Percentiles rank a stretch among this genome's conserved stretches.
Evolutionary conservation across 2,888 invertebrate species (phyloP).

Genomic region (Troides oblongomaculatus): DNA sequence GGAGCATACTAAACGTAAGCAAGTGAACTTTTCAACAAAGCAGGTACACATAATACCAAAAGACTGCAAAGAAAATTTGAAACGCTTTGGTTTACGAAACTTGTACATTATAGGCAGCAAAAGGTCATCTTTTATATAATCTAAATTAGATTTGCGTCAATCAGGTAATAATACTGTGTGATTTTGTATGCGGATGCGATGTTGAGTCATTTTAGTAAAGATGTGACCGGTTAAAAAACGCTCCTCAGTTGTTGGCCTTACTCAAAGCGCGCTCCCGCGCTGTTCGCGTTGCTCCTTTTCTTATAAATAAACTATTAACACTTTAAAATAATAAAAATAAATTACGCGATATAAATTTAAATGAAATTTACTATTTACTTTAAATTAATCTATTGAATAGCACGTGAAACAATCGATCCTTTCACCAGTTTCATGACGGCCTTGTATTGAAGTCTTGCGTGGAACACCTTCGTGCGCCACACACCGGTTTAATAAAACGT

Average conservation of each 20-base stretch:
- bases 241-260: constrained; percentile 17
- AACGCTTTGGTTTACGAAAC: no score
- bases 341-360: background rate
- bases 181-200: constrained; percentile 10
- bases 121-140: background rate
- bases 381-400: constrained; percentile 1
- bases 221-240: constrained; percentile 21
- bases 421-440: constrained; percentile 20
- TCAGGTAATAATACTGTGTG: background rate
- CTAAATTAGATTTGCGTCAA: background rate
- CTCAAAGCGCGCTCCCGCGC: constrained; percentile 10
- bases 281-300: background rate
- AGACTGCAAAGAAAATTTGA: no score
- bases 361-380: background rate
- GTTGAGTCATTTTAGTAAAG: constrained; percentile 15
- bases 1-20: no score
- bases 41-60: no score
- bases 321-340: background rate
- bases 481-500: constrained; percentile 15
- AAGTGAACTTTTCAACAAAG: no score
- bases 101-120: no score
- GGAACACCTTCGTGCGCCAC: constrained; percentile 6
- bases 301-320: constrained; percentile 1
- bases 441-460: constrained; percentile 7
- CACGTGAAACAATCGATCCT: constrained; percentile 17